These are phyloP conservation scores for Leuciscus idus DNA, from an alignment of 2,113 vertebrate genomes.

Conservation along the genomic window DNA sequence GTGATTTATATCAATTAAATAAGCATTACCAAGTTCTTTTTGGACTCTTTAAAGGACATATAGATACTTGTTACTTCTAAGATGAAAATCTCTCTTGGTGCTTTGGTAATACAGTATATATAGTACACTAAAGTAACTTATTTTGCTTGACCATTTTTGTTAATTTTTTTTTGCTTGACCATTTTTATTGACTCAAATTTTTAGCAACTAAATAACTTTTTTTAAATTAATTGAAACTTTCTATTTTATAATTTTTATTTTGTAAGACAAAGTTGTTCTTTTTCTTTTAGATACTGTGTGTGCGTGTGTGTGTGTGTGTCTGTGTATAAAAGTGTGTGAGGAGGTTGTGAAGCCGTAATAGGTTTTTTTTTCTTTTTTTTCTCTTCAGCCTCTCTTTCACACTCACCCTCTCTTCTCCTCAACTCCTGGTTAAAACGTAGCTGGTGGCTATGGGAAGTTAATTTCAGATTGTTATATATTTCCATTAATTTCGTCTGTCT, in stretches of 20 bases:
- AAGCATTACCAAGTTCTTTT: constrained; percentile 1
- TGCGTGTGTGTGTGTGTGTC: constrained; percentile 52
- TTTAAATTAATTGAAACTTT: neutral
- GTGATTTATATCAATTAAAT: constrained; percentile 52
- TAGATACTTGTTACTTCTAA: neutral
- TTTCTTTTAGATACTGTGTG: constrained; percentile 40
- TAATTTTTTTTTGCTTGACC: neutral
- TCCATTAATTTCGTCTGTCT: constrained; percentile 82
- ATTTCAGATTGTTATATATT: constrained; percentile 90
- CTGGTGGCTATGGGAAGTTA: constrained; percentile 90
- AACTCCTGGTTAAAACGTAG: constrained; percentile 79
- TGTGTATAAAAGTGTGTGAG: constrained; percentile 35
- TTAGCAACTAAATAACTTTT: neutral
- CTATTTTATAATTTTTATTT: constrained; percentile 3
- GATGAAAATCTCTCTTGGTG: neutral
- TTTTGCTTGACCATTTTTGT: neutral
- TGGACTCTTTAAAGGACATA: constrained; percentile 7
- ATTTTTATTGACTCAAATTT: neutral
- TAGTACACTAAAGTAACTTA: neutral
- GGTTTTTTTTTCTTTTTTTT: constrained; percentile 44
- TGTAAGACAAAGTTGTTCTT: constrained; percentile 37
- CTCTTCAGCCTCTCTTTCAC: constrained; percentile 51
- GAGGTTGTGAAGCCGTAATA: constrained; percentile 42
- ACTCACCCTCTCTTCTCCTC: constrained; percentile 60
- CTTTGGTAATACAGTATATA: neutral